These are phyloP conservation scores for Micrastur ruficollis DNA, from an alignment of 2,797 vertebrate genomes.

Conservation along the genomic window DNA sequence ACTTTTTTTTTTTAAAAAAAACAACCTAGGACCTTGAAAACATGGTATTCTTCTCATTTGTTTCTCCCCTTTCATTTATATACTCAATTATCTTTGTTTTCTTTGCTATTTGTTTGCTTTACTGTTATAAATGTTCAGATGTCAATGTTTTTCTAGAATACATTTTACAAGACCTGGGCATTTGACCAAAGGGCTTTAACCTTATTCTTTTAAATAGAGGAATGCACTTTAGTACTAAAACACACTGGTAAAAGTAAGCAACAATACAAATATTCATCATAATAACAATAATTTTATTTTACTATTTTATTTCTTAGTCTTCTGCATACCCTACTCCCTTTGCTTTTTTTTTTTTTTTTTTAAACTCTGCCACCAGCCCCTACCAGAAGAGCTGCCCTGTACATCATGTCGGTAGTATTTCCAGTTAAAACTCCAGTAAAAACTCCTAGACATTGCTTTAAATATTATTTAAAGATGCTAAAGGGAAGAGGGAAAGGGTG, in stretches of 20 bases:
- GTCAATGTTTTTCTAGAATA: not conserved
- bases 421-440: not conserved
- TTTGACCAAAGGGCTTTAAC: not conserved
- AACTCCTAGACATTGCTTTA: not conserved
- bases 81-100: not conserved
- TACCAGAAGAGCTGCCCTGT: not conserved
- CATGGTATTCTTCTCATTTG: not conserved
- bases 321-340: not conserved
- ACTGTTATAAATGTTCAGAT: not conserved
- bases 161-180: rapidly evolving
- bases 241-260: rapidly evolving
- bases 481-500: not conserved
- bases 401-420: not conserved
- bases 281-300: not conserved
- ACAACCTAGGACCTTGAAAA: not conserved
- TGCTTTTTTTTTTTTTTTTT: not conserved
- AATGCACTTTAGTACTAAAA: not conserved
- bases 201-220: not conserved
- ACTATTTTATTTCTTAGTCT: not conserved
- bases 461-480: not conserved
- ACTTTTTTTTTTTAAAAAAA: not conserved
- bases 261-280: not conserved
- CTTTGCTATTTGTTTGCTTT: not conserved
- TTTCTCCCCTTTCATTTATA: not conserved
- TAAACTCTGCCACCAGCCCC: rapidly evolving